phyloP scores from a whole-genome alignment of 1,140 invertebrate species.

The Lepidostoma basale region DNA sequence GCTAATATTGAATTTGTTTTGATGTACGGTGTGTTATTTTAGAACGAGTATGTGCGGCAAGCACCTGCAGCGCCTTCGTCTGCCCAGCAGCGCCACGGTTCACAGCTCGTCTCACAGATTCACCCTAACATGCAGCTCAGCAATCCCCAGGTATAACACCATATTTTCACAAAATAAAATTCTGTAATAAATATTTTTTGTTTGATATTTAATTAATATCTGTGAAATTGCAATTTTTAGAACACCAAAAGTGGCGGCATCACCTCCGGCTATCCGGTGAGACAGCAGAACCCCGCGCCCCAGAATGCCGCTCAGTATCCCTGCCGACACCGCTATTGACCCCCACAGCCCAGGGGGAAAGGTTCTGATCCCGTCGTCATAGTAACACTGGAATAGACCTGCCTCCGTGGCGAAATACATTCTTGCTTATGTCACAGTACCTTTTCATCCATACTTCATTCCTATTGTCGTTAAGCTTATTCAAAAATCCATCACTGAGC shows the following conservation, averaged over 20 bases:
- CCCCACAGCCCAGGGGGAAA: slow-evolving; percentile 36
- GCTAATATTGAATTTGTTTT: too few species aligned
- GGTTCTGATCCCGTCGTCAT: slow-evolving; percentile 39
- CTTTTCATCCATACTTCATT: too few species aligned
- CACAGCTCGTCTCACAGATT: slow-evolving; percentile 27
- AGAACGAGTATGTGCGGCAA: slow-evolving; percentile 33
- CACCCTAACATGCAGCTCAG: slow-evolving; percentile 33
- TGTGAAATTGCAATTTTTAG: slow-evolving; percentile 45
- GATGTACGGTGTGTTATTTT: slow-evolving; percentile 28
- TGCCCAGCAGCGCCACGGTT: slow-evolving; percentile 26
- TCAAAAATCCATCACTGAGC: too few species aligned
- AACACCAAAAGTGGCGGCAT: slow-evolving; percentile 56
- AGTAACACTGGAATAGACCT: slow-evolving; percentile 38
- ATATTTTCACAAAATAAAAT: background rate
- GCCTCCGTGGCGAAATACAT: too few species aligned
- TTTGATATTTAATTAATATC: slow-evolving; percentile 3
- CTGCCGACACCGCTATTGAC: slow-evolving; percentile 56
- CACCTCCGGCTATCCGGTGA: slow-evolving; percentile 58
- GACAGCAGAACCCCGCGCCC: slow-evolving; percentile 55
- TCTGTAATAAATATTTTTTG: too few species aligned
- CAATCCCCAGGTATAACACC: background rate
- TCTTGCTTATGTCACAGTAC: too few species aligned
- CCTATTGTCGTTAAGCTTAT: too few species aligned
- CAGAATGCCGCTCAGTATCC: slow-evolving; percentile 58
- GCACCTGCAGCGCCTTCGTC: slow-evolving; percentile 18